A percentile compares a stretch with the other conserved stretches of the same genome.
phyloP scores from a whole-genome alignment of 2,888 invertebrate genomes.

The Tribolium freemani region DNA sequence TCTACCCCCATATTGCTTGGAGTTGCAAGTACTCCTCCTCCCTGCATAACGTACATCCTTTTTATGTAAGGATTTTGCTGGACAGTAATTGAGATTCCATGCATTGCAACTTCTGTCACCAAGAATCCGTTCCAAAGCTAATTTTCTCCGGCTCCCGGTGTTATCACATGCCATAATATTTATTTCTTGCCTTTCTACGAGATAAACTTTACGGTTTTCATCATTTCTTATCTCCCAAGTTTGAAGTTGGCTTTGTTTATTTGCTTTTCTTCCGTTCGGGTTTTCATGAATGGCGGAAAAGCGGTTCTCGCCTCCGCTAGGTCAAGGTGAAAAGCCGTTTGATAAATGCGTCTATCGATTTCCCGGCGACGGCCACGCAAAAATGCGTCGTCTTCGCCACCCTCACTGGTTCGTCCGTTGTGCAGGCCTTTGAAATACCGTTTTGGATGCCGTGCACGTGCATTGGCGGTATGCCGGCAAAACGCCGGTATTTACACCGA shows the following conservation, averaged over 20 bases:
- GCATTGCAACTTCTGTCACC: too few species aligned
- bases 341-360: constrained; percentile 60
- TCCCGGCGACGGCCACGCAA: constrained; percentile 48
- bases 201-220: constrained; percentile 1
- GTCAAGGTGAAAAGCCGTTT: constrained; percentile 60
- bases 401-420: constrained; percentile 45
- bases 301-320: constrained; percentile 54
- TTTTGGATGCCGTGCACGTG: constrained; percentile 17
- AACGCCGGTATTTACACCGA: neutral
- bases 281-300: constrained; percentile 41
- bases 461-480: neutral
- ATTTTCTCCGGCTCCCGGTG: too few species aligned
- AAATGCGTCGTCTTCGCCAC: constrained; percentile 49
- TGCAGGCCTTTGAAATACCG: constrained; percentile 6
- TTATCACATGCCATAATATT: neutral
- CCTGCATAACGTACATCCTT: too few species aligned
- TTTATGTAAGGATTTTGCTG: too few species aligned
- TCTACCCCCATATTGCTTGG: too few species aligned
- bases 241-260: neutral
- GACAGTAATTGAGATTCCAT: too few species aligned
- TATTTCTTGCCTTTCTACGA: neutral
- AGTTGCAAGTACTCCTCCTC: too few species aligned
- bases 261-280: neutral
- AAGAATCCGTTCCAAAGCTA: too few species aligned
- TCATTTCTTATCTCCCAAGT: neutral